Base-by-base conservation (phyloP, 2,888 invertebrate species). In the Macrostomum cliftonense region DNA sequence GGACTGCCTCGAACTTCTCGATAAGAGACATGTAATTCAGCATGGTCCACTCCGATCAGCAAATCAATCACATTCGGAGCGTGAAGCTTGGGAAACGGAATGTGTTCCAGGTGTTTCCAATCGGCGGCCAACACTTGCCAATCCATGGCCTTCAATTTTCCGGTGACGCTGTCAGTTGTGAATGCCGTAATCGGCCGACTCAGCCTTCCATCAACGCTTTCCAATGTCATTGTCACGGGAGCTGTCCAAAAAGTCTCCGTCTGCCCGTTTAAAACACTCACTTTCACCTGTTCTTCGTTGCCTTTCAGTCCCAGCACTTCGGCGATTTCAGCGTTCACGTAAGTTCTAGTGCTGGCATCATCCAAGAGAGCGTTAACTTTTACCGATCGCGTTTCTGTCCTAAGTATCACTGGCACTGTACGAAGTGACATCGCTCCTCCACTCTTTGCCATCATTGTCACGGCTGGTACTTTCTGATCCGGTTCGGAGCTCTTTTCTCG, bases 1-100 rank as follows among this genome's bases (percentile, higher is more conserved):
- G 28, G 28, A 9, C 28, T 9, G 9, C 28, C 28, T 2, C 28
- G 28, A 28, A 28, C 28, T 28, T 28, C 28, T 28, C 28, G 28
- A 28, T 36, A 12, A 4, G 45, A 46, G 2, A 36, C 14, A 12
- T 17, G 21, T 21, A 37, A 37, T 7, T 50, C 50, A 2, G 36
- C 50, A 50, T 49, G 20, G 16, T 50, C 50, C 12, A 49, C n/a
- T 37, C 49, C 49, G 2, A 50, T 50, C n/a, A 50, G 17, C 16
- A 50, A 13, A 16, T 49, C 49, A 2, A 49, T 20, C 2, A 50
- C 4, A 12, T 46, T 49, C 14, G 19, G 14, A 9, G n/a, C 19
- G 4, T n/a, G n/a, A 2, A 48, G 13, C 13, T 21, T 42, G 12
- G 47, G 47, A 47, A 47, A 47, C 12, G 21, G 36, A 12, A 47